Percentiles rank a stretch among this genome's conserved stretches.
phyloP scores from a whole-genome alignment of 2,888 invertebrate species.

The Neria commutata region DNA sequence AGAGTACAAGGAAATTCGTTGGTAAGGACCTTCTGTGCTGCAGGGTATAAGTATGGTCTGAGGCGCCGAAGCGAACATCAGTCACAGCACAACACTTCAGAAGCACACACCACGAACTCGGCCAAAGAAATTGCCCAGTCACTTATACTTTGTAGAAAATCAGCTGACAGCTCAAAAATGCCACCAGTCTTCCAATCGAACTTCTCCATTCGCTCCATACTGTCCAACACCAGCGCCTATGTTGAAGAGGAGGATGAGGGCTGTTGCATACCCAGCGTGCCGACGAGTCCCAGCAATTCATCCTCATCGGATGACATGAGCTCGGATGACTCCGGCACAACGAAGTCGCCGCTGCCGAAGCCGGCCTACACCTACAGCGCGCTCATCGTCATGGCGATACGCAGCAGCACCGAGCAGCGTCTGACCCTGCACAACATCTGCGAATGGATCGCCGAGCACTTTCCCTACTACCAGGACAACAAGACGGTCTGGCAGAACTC shows the following conservation, averaged over 20 bases:
- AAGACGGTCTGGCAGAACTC: slow-evolving; percentile 99
- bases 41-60: too few relatives aligned
- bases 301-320: slow-evolving; percentile 35
- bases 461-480: slow-evolving; percentile 95
- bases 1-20: too few relatives aligned
- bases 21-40: too few relatives aligned
- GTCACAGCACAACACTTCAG: too few relatives aligned
- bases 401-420: slow-evolving; percentile 87
- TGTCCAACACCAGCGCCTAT: slow-evolving; percentile 34
- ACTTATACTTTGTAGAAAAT: too few relatives aligned
- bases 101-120: neutral
- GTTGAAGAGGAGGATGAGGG: too few relatives aligned
- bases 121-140: too few relatives aligned
- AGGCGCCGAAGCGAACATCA: neutral
- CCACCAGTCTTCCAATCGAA: slow-evolving; percentile 44
- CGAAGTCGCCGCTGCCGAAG: slow-evolving; percentile 63
- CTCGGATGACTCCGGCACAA: slow-evolving; percentile 27
- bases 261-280: slow-evolving; percentile 10
- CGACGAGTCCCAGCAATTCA: slow-evolving; percentile 27
- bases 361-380: slow-evolving; percentile 98
- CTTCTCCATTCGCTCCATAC: slow-evolving; percentile 47
- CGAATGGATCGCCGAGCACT: slow-evolving; percentile 96
- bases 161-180: slow-evolving; percentile 47
- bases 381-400: slow-evolving; percentile 97
- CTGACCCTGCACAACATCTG: slow-evolving; percentile 94